phyloP scores from a whole-genome alignment of 2,888 invertebrate species.

The Buathra laborator region DNA sequence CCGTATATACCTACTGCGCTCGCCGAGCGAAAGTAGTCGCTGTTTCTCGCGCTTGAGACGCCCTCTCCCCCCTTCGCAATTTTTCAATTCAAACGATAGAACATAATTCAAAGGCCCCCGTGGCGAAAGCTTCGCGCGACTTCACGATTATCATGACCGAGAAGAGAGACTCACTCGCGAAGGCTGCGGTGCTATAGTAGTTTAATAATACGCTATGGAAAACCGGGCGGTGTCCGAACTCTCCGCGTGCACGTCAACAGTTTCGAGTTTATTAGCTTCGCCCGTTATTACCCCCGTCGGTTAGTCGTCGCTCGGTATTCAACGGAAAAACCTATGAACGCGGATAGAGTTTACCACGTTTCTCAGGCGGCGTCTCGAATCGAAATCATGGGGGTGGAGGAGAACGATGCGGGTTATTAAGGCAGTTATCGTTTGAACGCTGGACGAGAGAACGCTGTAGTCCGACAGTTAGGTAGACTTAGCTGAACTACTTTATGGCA shows the following conservation, averaged over 20 bases:
- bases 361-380: conserved; percentile 38
- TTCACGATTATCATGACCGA: conserved; percentile 21
- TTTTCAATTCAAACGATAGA: conserved; percentile 44
- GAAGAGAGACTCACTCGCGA: not conserved
- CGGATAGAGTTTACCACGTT: not conserved
- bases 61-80: not conserved
- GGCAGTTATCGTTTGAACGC: conserved; percentile 1
- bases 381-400: conserved; percentile 55
- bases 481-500: conserved; percentile 12
- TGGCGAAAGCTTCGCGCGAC: conserved; percentile 46
- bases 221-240: not conserved
- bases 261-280: conserved; percentile 41
- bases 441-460: not conserved
- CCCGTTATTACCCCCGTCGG: not conserved
- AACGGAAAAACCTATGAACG: not conserved
- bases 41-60: conserved; percentile 24
- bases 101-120: conserved; percentile 34
- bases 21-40: conserved; percentile 43
- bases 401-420: conserved; percentile 63
- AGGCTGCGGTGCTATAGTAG: not conserved
- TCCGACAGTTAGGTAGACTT: not conserved
- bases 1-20: conserved; percentile 34
- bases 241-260: conserved; percentile 18
- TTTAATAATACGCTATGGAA: conserved; percentile 44
- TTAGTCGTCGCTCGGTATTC: not conserved